phyloP scores from a whole-genome alignment of 2,113 vertebrate genomes.

The Tringa solitaria region DNA sequence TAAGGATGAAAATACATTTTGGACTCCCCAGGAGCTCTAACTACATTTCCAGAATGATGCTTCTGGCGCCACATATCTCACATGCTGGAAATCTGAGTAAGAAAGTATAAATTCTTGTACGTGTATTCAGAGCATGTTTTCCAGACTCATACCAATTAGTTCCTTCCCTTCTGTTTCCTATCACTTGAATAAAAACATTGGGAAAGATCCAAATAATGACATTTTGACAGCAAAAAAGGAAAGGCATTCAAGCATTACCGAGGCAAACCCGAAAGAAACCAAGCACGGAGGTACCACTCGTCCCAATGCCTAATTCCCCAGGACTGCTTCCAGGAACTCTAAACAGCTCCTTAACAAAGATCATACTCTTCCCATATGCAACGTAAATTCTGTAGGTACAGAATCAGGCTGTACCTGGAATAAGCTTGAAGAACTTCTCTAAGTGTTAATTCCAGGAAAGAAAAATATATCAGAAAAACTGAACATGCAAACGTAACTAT shows the following conservation, averaged over 20 bases:
- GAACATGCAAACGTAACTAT: neutral
- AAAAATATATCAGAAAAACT: neutral
- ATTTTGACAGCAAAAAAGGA: conserved; percentile 35
- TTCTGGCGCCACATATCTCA: neutral
- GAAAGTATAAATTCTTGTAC: neutral
- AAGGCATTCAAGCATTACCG: neutral
- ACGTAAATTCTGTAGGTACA: neutral
- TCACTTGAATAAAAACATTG: conserved; percentile 46
- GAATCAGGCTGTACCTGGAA: neutral
- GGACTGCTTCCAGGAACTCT: neutral
- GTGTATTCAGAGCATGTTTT: neutral
- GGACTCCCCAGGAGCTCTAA: neutral
- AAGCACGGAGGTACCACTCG: neutral
- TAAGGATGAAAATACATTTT: neutral
- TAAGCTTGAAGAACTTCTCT: neutral
- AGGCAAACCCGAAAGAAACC: neutral
- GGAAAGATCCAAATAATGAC: conserved; percentile 48
- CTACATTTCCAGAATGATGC: neutral
- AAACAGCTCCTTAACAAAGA: neutral
- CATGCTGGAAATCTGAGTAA: neutral
- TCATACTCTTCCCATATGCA: neutral
- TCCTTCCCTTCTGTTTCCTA: conserved; percentile 51
- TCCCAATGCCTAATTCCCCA: neutral
- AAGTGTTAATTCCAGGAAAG: neutral
- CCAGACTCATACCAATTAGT: conserved; percentile 46